A percentile compares a stretch with the other conserved stretches of the same genome.
These are phyloP conservation scores for Frieseomelitta varia DNA, from an alignment of 1,140 invertebrate species.

Conservation along the genomic window DNA sequence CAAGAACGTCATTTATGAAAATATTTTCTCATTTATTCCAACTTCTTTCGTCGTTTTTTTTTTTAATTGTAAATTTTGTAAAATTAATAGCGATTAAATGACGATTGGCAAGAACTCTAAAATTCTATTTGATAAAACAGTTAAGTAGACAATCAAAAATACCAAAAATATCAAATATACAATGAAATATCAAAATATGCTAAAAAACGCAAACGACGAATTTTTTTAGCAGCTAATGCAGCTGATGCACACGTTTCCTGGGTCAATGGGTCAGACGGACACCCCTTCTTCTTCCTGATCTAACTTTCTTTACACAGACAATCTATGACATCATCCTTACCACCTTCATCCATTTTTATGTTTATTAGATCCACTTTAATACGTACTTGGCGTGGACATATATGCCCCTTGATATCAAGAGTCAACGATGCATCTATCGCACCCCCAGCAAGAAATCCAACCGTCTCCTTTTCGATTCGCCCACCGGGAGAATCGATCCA, in stretches of 20 bases:
- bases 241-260: background rate
- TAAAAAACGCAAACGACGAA: background rate
- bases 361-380: background rate
- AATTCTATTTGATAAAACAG: background rate
- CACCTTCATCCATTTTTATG: background rate
- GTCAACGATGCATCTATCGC: slow-evolving; percentile 46
- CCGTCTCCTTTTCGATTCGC: background rate
- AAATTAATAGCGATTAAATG: background rate
- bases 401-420: slow-evolving; percentile 29
- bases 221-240: background rate
- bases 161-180: background rate
- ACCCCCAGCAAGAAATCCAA: background rate
- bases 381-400: slow-evolving; percentile 50
- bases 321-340: background rate
- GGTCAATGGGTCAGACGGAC: slow-evolving; percentile 38
- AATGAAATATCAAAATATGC: background rate
- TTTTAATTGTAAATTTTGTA: too few species aligned
- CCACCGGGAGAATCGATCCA: background rate
- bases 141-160: background rate
- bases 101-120: background rate
- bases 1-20: too few species aligned
- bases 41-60: background rate
- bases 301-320: background rate
- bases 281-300: background rate
- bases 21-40: too few species aligned